Base-by-base conservation (phyloP, 1,140 invertebrate genomes). In the Ganaspis sp. region DNA sequence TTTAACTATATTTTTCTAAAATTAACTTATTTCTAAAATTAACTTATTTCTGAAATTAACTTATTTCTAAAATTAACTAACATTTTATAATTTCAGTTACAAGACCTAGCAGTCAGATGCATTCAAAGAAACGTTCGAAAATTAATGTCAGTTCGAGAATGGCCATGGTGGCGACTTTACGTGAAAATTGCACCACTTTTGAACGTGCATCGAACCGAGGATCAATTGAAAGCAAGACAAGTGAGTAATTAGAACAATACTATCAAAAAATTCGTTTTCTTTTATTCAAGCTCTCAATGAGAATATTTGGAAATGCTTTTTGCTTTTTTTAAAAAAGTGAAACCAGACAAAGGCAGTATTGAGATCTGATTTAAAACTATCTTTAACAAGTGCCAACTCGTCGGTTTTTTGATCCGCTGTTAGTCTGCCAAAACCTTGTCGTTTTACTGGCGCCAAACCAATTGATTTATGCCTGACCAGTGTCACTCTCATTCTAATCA, bases 121-220 rank as follows among this genome's bases (percentile, higher is more conserved):
- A 96, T 99, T 73, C 97, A 99, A 87, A 94, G 96, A 74, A 99
- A 99, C 92, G 96, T 99, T 1, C 94, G 96, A 79, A 98, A 97
- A 82, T 96, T 98, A 87, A 93, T 98, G 81, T 93, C 94, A 38
- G 96, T 99, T 0, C 93, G 96, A 64, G 96, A 97, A 89, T 99
- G 98, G 98, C 95, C 96, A 4, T 99, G 97, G 98, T 99, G 98
- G 97, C 92, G 96, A 72, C 92, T 99, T 69, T 94, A 98, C 86
- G 95, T 98, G 21, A 95, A 97, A 82, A 96, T 99, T 37, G 95
- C 96, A 49, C 98, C 98, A 19, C 92, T 99, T 71, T 92, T 99
- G 19, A 97, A 98, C 87, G 97, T 98, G 5, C 96, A 98, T 88
- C 93, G 97, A 73, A 98, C 97, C 15, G 97, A 99, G 88, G 96